A percentile compares a stretch with the other conserved stretches of the same genome.
These are phyloP conservation scores for Drosophila sechellia DNA, from an alignment of 1,140 invertebrate species.

Conservation along the genomic window DNA sequence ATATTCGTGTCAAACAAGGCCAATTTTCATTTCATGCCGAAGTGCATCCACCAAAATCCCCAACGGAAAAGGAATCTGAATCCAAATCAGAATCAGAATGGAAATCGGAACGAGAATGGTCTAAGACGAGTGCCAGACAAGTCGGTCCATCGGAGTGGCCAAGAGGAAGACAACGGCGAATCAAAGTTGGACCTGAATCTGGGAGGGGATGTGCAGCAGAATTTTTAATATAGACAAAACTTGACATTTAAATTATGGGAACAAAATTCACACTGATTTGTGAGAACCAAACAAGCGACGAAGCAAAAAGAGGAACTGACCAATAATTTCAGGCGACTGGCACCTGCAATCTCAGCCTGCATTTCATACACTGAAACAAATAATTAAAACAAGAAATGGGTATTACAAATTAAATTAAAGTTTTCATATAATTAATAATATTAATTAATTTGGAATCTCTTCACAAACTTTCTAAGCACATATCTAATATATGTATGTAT, in stretches of 20 bases:
- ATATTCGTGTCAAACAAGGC: conserved; percentile 56
- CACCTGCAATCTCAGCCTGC: conserved; percentile 53
- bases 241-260: conserved; percentile 82
- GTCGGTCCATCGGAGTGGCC: conserved; percentile 31
- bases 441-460: not conserved
- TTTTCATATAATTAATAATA: too few relatives aligned
- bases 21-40: conserved; percentile 63
- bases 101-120: conserved; percentile 18
- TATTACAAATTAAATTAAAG: too few relatives aligned
- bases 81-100: conserved; percentile 10
- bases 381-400: not conserved
- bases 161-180: conserved; percentile 30
- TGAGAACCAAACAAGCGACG: conserved; percentile 17
- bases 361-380: conserved; percentile 12
- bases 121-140: conserved; percentile 63
- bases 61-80: conserved; percentile 5
- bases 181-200: conserved; percentile 7
- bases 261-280: conserved; percentile 56
- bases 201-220: conserved; percentile 27
- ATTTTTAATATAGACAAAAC: conserved; percentile 81
- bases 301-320: conserved; percentile 20
- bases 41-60: conserved; percentile 5
- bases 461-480: not conserved
- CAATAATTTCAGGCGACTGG: conserved; percentile 60
- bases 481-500: not conserved